A percentile compares a stretch with the other conserved stretches of the same genome.
Evolutionary conservation across 2,888 invertebrate species (phyloP).

Genomic region (Parochlus steinenii): DNA sequence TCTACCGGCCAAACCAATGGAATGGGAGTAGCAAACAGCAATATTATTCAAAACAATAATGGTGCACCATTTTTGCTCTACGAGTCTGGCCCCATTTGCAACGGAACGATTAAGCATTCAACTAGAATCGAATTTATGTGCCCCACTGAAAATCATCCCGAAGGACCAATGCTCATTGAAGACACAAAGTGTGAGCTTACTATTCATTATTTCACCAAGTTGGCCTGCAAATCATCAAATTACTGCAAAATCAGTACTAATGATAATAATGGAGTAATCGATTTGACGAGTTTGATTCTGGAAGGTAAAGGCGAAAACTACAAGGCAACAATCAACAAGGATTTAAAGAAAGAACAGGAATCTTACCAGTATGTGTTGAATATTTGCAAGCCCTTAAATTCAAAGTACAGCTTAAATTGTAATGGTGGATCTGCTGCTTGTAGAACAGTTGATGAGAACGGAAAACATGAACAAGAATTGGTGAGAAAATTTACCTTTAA

Average conservation of each 20-base stretch:
- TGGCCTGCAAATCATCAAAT: conserved; percentile 21
- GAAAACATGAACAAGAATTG: conserved; percentile 26
- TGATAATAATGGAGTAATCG: conserved; percentile 19
- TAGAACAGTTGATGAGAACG: conserved; percentile 21
- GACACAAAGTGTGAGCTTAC: conserved; percentile 29
- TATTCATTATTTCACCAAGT: conserved; percentile 28
- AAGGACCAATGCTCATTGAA: conserved; percentile 26
- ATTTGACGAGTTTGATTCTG: conserved; percentile 28
- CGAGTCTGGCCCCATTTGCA: conserved; percentile 23
- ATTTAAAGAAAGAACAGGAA: conserved; percentile 1
- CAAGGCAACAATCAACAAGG: conserved; percentile 21
- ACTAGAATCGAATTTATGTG: conserved; percentile 32
- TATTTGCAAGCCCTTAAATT: conserved; percentile 29
- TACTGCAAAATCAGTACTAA: conserved; percentile 11
- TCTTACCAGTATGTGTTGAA: conserved; percentile 25
- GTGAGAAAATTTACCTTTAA: conserved; percentile 18
- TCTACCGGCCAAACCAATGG: no score
- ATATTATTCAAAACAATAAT: conserved; percentile 25
- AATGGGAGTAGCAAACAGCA: conserved; percentile 23
- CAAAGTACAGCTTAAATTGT: conserved; percentile 27
- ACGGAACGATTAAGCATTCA: conserved; percentile 19
- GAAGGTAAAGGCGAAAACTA: conserved; percentile 27
- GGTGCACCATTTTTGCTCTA: conserved; percentile 28
- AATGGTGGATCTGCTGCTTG: conserved; percentile 27
- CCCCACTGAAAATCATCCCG: conserved; percentile 16